Percentiles rank a stretch among this genome's conserved stretches.
Conservation (phyloP, 2,797 vertebrate genomes). For the Premnoplex brunnescens region DNA sequence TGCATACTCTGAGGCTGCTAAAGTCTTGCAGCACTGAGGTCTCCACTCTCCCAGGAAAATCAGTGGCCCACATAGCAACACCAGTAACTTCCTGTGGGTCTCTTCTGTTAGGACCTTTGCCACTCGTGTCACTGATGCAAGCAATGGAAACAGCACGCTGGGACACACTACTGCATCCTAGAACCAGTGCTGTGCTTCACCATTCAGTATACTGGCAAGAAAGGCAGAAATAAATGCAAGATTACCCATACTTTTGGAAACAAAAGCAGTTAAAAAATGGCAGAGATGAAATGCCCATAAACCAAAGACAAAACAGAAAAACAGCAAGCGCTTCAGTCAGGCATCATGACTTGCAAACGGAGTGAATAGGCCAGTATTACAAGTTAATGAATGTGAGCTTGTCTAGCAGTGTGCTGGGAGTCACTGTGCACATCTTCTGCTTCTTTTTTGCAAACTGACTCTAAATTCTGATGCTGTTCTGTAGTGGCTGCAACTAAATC, state of each 20-base stretch:
- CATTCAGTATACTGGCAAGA: background rate
- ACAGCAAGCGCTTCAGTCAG: background rate
- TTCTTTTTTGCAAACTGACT: background rate
- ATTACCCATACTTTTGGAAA: background rate
- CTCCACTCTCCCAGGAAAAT: background rate
- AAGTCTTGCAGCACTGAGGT: background rate
- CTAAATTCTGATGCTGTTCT: background rate
- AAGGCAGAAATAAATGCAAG: background rate
- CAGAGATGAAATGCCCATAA: background rate
- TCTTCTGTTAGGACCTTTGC: background rate
- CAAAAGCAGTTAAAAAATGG: background rate
- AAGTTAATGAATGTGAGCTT: background rate
- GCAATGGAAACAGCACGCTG: background rate
- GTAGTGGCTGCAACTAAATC: background rate
- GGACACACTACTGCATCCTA: background rate
- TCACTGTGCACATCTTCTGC: background rate
- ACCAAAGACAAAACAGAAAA: background rate
- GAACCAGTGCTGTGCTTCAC: background rate
- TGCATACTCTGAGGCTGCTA: background rate
- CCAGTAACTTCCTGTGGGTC: background rate
- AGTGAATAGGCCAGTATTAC: fast-evolving
- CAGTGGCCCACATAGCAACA: background rate
- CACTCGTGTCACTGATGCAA: background rate
- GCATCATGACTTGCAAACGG: background rate
- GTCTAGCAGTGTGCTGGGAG: background rate